Evolutionary conservation across 2,888 invertebrate genomes (phyloP), one percentile per base, ranked within the genome.

Genomic region (Catocala fraxini): DNA sequence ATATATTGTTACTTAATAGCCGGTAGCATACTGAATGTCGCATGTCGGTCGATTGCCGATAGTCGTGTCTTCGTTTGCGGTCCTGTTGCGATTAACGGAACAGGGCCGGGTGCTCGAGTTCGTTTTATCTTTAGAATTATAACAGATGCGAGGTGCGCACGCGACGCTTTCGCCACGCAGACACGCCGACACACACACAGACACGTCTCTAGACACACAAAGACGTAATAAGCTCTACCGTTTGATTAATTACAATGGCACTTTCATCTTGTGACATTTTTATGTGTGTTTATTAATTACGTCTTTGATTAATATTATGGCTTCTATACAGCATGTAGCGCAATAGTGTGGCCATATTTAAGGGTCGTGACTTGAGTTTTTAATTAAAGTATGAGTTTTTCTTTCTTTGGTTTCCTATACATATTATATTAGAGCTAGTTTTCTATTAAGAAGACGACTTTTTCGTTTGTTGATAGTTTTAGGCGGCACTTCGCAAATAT

Each of bases 71-170:
- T 52, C 34, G 52, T 55, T 62, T 73, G 65, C 51, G 65, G 65
- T 69, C 59, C 45, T 52, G 68, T 70, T 74, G 70, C 71, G 43
- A 66, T 63, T 53, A 67, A 63, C 63, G 59, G 43, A 69, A 67
- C 53, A 65, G 66, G 65, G 54, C 68, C 60, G 63, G 68, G 71
- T 67, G 68, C 60, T 69, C 57, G 71, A 63, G 66, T 77, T 68
- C 63, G 71, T 80, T 81, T 56, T 79, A 82, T 82, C 79, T 81
- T 73, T 69, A 71, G 73, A 75, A 71, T 65, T 72, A 70, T 76
- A 73, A 80, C 77, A 73, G 79, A 82, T 82, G 79, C 63, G 68
- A 73, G 68, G 67, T 77, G 77, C 70, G 79, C 85, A 85, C 82
- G 84, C 84, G 80, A 81, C 77, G 71, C 67, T 79, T 69, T 77